Evolutionary conservation across 2,797 vertebrate genomes (phyloP), one percentile per base, ranked within the genome.

Genomic region (Lerista edwardsae): DNA sequence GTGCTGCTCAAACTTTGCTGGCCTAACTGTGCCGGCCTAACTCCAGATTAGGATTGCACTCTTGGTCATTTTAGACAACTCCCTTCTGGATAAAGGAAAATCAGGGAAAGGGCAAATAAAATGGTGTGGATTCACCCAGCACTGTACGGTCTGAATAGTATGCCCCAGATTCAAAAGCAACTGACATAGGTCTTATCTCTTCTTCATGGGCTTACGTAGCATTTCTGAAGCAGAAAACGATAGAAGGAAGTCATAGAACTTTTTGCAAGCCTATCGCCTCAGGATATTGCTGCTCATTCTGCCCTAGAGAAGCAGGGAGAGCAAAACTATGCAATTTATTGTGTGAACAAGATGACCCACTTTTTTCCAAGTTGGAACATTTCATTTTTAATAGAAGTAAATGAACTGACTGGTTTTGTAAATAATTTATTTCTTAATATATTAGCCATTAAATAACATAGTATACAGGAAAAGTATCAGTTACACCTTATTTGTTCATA

Each of bases 391-490:
- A 76, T 80, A 67, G 23, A 27, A 83, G 72, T 68, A 78, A 79
- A 90, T 31, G 27, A 55, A 87, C n/a, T 44, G 9, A 65, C 84
- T 78, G 2, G 25, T 93, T 94, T 92, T 76, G 94, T 90, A 93
- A 94, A 95, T 95, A 93, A 94, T 96, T 96, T 96, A 95, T 95
- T 96, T 93, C 67, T 82, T 82, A 81, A 96, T 95, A 95, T 95
- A 91, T 96, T 95, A 96, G 88, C 57, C 82, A 87, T 94, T 93
- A 94, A 93, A 94, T 94, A 93, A 68, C 44, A 80, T 85, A 83
- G 80, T 71, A 83, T 69, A 90, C 39, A 82, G 87, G 61, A 89
- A 87, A 89, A 39, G 1, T 44, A 75, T 72, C 27, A 68, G 55
- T 82, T 87, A 76, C 68, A 85, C 39, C 0, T 0, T 62, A 44